A percentile compares a stretch with the other conserved stretches of the same genome.
These are phyloP conservation scores for Pemphredon lugubris DNA, from an alignment of 2,888 invertebrate species.

Conservation along the genomic window DNA sequence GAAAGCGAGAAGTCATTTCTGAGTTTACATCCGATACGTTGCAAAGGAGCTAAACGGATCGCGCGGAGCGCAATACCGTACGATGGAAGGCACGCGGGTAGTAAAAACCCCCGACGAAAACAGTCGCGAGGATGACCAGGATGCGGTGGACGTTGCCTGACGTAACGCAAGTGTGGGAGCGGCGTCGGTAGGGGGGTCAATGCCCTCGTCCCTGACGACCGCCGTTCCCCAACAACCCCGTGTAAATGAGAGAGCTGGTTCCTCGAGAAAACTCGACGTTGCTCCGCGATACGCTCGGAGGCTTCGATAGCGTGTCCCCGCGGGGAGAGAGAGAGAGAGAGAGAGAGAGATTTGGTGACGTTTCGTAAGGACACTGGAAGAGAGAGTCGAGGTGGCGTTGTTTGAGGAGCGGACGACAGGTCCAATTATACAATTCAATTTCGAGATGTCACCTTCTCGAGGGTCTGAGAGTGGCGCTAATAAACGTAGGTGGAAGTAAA, in stretches of 20 bases:
- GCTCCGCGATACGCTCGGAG: neutral
- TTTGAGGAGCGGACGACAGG: too few species aligned
- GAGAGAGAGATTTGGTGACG: neutral
- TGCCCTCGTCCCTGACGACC: conserved; percentile 68
- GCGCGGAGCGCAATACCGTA: conserved; percentile 49
- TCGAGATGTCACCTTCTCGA: neutral
- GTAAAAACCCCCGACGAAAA: conserved; percentile 45
- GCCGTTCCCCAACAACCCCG: conserved; percentile 71
- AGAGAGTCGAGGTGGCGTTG: too few species aligned
- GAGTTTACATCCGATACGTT: too few species aligned
- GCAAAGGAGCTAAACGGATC: conserved; percentile 32
- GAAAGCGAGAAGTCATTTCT: too few species aligned
- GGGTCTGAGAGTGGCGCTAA: neutral
- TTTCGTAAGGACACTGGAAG: neutral
- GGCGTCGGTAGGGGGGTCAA: conserved; percentile 69
- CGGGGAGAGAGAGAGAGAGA: too few species aligned
- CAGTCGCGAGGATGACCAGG: conserved; percentile 51
- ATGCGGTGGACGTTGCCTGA: conserved; percentile 65
- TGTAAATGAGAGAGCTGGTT: conserved; percentile 32
- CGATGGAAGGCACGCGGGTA: conserved; percentile 24
- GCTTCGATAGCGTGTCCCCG: too few species aligned
- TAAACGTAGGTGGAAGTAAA: too few species aligned
- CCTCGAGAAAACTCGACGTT: conserved; percentile 23
- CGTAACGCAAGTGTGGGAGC: conserved; percentile 75
- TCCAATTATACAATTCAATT: neutral